A percentile compares a stretch with the other conserved stretches of the same genome.
Evolutionary conservation across 2,113 vertebrate genomes (phyloP).

Genomic region (Terrapene triunguis): DNA sequence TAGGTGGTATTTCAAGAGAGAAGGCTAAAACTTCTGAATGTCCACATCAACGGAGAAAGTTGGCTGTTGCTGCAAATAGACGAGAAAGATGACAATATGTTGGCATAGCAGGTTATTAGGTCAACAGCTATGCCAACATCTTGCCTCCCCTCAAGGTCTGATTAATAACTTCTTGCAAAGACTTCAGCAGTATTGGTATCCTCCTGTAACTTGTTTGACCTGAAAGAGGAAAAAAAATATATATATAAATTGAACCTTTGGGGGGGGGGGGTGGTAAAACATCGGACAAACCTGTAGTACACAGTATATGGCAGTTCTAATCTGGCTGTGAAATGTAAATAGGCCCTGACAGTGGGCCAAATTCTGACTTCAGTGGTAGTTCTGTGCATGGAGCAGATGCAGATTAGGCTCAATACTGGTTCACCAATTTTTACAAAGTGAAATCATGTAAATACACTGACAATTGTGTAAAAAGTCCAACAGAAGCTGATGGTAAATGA

Average conservation of each 20-base stretch:
- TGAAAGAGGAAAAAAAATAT: conserved; percentile 54
- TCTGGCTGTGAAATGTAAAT: background rate
- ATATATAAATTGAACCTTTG: conserved; percentile 19
- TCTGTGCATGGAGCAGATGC: background rate
- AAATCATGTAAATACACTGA: background rate
- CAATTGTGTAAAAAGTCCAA: background rate
- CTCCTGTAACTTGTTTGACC: conserved; percentile 31
- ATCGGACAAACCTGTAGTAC: background rate
- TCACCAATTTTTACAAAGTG: background rate
- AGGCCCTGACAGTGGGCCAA: background rate
- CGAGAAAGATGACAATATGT: conserved; percentile 82
- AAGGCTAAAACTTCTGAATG: background rate
- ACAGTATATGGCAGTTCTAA: background rate
- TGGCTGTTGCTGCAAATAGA: conserved; percentile 62
- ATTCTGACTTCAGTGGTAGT: background rate
- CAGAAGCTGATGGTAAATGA: background rate
- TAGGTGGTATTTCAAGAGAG: background rate
- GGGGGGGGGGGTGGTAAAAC: background rate
- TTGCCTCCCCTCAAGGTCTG: conserved; percentile 80
- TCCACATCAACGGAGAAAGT: background rate
- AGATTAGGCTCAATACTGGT: background rate
- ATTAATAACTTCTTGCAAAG: background rate
- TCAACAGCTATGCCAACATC: conserved; percentile 85
- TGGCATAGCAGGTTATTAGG: conserved; percentile 82
- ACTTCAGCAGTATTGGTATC: background rate